A percentile compares a stretch with the other conserved stretches of the same genome.
Evolutionary conservation across 1,140 invertebrate species (phyloP).

Genomic region (Meloidogyne chitwoodi): DNA sequence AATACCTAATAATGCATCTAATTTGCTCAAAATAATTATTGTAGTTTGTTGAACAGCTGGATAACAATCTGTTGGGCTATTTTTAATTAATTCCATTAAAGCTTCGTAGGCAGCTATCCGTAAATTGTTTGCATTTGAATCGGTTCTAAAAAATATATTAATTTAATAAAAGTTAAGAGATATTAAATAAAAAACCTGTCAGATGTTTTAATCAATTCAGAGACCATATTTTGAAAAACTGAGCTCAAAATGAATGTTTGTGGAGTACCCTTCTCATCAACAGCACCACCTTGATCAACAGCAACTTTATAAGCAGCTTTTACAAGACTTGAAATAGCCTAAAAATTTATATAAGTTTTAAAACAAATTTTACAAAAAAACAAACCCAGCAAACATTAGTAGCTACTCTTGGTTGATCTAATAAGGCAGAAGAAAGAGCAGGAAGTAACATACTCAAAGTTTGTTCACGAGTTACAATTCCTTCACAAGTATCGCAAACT

Average conservation of each 20-base stretch:
- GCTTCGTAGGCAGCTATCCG: conserved; percentile 95
- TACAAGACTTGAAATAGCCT: conserved; percentile 89
- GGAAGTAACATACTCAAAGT: conserved; percentile 78
- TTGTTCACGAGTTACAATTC: conserved; percentile 84
- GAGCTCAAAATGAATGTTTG: conserved; percentile 86
- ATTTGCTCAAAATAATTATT: conserved; percentile 84
- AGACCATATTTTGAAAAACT: conserved; percentile 88
- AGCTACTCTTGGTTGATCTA: conserved; percentile 86
- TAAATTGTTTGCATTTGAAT: conserved; percentile 74
- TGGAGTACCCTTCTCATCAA: conserved; percentile 66
- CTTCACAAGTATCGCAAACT: conserved; percentile 93
- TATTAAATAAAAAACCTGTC: conserved; percentile 69
- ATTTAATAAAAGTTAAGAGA: conserved; percentile 3
- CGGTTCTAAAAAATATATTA: conserved; percentile 61
- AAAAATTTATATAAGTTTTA: conserved; percentile 7
- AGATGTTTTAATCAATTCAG: conserved; percentile 84
- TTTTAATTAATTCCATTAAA: conserved; percentile 99
- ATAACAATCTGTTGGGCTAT: conserved; percentile 94
- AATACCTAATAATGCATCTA: conserved; percentile 87
- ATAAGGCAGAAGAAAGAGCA: conserved; percentile 78
- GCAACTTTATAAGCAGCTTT: conserved; percentile 86
- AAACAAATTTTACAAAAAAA: conserved; percentile 11
- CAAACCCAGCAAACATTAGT: conserved; percentile 92
- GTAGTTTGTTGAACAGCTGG: conserved; percentile 89
- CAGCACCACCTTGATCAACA: conserved; percentile 62